Evolutionary conservation across 2,888 invertebrate species (phyloP).

Genomic region (Tetropium fuscum): DNA sequence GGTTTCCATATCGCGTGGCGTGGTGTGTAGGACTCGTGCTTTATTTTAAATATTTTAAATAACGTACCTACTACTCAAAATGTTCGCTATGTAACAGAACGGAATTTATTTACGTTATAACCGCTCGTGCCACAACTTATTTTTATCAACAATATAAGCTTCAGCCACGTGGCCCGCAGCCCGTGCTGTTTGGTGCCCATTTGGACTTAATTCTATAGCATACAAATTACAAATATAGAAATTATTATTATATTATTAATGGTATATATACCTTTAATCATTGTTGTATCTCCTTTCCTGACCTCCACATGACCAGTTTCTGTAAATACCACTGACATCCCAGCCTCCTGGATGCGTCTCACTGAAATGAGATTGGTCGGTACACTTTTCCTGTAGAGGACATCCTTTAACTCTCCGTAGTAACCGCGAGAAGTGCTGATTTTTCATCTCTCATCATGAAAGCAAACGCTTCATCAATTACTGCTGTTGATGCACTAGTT

Average conservation of each 20-base stretch:
- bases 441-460: neutral
- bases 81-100: too few species aligned
- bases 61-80: too few species aligned
- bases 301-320: neutral
- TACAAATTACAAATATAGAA: too few species aligned
- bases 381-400: constrained; percentile 51
- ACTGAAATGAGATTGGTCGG: constrained; percentile 49
- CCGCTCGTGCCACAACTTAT: constrained; percentile 31
- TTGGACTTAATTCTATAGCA: constrained; percentile 2
- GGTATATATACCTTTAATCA: neutral
- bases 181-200: constrained; percentile 5
- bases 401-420: constrained; percentile 29
- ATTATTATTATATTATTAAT: too few species aligned
- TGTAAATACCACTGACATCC: neutral
- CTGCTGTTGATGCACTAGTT: too few species aligned
- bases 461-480: neutral
- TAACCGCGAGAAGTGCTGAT: constrained; percentile 25
- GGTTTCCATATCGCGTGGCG: too few species aligned
- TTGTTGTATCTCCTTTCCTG: neutral
- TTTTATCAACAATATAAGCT: constrained; percentile 25
- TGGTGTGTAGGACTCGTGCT: too few species aligned
- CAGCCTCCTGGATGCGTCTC: constrained; percentile 31
- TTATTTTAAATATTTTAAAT: too few species aligned
- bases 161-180: constrained; percentile 21
- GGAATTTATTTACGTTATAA: too few species aligned